Base-by-base conservation (phyloP, 2,888 invertebrate species). In the Diaprepes abbreviatus region DNA sequence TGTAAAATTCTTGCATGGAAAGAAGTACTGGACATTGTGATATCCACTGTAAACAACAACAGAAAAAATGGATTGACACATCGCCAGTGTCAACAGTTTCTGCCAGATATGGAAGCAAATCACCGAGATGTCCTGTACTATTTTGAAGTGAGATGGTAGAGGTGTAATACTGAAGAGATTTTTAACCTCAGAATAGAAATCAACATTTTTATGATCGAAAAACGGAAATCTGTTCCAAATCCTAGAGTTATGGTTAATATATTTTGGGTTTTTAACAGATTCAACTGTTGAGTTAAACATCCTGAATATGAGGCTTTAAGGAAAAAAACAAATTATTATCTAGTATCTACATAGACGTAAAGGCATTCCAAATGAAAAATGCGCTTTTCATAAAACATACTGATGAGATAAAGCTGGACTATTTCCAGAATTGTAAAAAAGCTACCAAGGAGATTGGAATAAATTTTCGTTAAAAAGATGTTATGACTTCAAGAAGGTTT, bases 331-430 rank as follows among this genome's bases (percentile, higher is more conserved):
- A 63, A 31, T 24, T 21, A 52, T 36, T 52, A 50, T 65, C 66
- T 58, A 69, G 55, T 72, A 52, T 70, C 66, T 69, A 66, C 62
- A 60, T 62, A 66, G 69, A 66, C 62, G 60, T 70, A 70, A 62
- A 69, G 58, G 60, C 66, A 69, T 73, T 73, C 70, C 60, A 73
- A 66, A 66, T 72, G 72, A 72, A 69, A 69, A 69, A 66, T 64
- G 58, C 66, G 36, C 62, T 69, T 66, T 71, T 71, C 63, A 71
- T 73, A 64, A 71, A 64, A 48, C 60, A 59, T 66, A 60, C 55
- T 55, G 58, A 66, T 50, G 65, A 71, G 62, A 40, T 2, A 17
- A 40, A 40, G 6, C 16, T 40, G 9, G 40, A 40, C 6, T 17
- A 40, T 40, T 40, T 17, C 17, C 17, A 16, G 10, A 40, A 17